Base-by-base conservation (phyloP, 1,140 invertebrate species). In the Phthorimaea operculella region DNA sequence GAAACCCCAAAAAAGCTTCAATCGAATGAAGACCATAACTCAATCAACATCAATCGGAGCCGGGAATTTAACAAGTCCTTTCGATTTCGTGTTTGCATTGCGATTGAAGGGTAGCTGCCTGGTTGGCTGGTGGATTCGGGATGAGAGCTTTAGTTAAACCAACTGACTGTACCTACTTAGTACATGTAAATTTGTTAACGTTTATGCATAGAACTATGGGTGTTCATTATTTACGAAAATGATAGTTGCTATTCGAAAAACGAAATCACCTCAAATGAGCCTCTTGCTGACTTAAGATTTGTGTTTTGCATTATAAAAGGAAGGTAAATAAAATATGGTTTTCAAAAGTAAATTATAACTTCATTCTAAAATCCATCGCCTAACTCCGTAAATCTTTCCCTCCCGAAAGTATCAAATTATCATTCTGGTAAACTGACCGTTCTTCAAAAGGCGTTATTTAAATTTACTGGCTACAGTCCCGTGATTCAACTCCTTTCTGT, bases 21-120 rank as follows among this genome's bases (percentile, higher is more conserved):
- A 47, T 47, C 45, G 17, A 18, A 47, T 39, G 36, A n/a, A 39
- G n/a, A 12, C 36, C n/a, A 76, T 77, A 78, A 78, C 74, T 82
- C 74, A 78, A 82, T 82, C 76, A 82, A 74, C 71, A 75, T 79
- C 76, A 79, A 71, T 79, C 74, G 66, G 62, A 62, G 70, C 59
- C 65, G 63, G 52, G 68, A 66, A 72, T 79, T 78, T 72, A 78
- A 75, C 72, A 74, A 74, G 72, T 73, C 36, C 10, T n/a, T 10
- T 39, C 36, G 36, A 39, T 60, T 62, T 59, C 55, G 60, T 66
- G 59, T 70, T 70, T 70, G 65, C 64, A 57, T 59, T 66, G 36
- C 10, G 8, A 39, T n/a, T n/a, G 36, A 10, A n/a, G 36, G 10
- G 36, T 39, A 12, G 36, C 36, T 4, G 21, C 2, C 21, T 28